These are phyloP conservation scores for Todiramphus saurophagus DNA, from an alignment of 2,113 vertebrate species.

Conservation along the genomic window DNA sequence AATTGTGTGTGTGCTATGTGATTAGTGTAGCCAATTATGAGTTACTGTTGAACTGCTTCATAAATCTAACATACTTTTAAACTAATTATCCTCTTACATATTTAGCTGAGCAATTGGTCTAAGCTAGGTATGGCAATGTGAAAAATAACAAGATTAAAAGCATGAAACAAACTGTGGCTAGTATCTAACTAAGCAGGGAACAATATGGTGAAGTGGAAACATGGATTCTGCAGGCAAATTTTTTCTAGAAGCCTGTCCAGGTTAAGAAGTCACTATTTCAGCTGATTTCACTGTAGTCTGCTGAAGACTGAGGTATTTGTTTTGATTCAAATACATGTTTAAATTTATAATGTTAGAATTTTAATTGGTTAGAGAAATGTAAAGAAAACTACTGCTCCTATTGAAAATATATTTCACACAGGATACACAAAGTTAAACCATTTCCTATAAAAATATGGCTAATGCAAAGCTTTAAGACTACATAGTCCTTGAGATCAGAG, in stretches of 20 bases:
- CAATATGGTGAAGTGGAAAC: neutral
- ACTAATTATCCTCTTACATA: neutral
- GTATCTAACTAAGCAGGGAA: neutral
- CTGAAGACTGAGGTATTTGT: neutral
- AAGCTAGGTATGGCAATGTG: neutral
- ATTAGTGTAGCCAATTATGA: neutral
- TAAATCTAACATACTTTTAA: slow-evolving; percentile 3
- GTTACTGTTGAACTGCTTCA: neutral
- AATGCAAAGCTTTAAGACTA: neutral
- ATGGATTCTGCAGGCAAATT: neutral
- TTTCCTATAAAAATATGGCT: neutral
- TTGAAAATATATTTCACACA: neutral
- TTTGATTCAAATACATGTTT: neutral
- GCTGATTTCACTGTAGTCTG: neutral
- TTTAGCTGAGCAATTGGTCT: neutral
- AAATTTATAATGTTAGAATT: neutral
- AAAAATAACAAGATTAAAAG: neutral
- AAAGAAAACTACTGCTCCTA: neutral
- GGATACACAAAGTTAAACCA: neutral
- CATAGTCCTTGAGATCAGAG: slow-evolving; percentile 74
- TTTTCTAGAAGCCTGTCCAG: neutral
- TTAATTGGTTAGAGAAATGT: neutral
- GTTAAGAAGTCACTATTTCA: neutral
- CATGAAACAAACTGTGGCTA: neutral
- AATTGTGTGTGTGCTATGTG: neutral